Conservation (phyloP, 2,797 vertebrate species). For the Scolopax bukidnonensis region DNA sequence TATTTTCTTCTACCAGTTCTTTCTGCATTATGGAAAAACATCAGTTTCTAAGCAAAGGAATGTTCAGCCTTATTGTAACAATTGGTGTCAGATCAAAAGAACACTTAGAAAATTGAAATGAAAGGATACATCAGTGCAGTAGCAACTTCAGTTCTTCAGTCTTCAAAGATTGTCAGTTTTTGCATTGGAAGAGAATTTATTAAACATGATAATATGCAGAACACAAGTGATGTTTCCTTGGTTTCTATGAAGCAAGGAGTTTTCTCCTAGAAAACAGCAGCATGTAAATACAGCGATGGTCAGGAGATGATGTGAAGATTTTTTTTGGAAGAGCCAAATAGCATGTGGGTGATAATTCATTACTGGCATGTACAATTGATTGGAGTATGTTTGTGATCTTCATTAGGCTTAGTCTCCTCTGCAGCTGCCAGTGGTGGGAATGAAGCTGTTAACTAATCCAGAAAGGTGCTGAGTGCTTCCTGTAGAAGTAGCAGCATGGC, state of each 20-base stretch:
- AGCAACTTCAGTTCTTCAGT: not conserved
- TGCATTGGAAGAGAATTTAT: not conserved
- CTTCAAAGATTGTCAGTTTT: not conserved
- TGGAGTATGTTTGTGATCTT: not conserved
- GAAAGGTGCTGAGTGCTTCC: not conserved
- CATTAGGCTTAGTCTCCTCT: not conserved
- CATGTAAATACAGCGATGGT: rapidly evolving
- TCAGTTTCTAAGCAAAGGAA: not conserved
- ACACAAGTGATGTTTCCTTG: not conserved
- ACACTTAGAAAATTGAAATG: not conserved
- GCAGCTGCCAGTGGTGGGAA: not conserved
- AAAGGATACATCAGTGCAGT: not conserved
- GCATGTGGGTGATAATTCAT: not conserved
- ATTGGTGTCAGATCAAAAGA: not conserved
- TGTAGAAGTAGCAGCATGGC: rapidly evolving
- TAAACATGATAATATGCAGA: not conserved
- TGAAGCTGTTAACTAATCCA: not conserved
- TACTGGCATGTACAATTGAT: not conserved
- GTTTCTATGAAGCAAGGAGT: not conserved
- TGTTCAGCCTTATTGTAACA: not conserved
- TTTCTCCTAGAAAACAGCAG: not conserved
- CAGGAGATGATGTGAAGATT: not conserved
- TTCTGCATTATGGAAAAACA: not conserved
- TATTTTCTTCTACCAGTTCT: not conserved
- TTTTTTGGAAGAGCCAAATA: not conserved